Evolutionary conservation across 2,888 invertebrate genomes (phyloP), one percentile per base, ranked within the genome.

Genomic region (Alitta virens): DNA sequence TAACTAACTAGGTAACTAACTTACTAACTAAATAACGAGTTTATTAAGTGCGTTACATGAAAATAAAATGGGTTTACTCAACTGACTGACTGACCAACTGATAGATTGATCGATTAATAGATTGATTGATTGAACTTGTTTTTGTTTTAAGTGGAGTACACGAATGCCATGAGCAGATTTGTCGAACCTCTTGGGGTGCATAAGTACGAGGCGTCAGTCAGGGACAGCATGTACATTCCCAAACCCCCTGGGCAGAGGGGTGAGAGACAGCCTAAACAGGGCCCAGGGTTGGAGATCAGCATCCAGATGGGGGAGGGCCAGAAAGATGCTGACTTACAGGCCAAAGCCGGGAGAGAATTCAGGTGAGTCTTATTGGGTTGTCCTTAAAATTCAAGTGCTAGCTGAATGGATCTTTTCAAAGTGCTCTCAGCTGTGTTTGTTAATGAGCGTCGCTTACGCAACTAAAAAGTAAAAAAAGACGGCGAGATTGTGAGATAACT

Each of bases 211-310:
- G 21, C 56, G 23, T 40, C 60, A n/a, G 65, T 65, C 49, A 23
- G 24, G 23, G 65, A 67, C 43, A 59, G 51, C 21, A 46, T 67
- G 62, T 59, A 59, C 59, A 14, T 57, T 16, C 46, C 46, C n/a
- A 54, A 51, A 27, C 68, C 63, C 18, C 66, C 66, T 2, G 18
- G 49, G 9, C 33, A 33, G 33, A 33, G 12, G 33, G 33, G 33
- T 5, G 38, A 46, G 3, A 56, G 53, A 24, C 50, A 58, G 5
- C 53, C 63, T 26, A 62, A 65, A 40, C 68, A 68, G 64, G 63
- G 60, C n/a, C 62, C 63, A n/a, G 68, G 67, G 0, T 38, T 63
- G 42, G 68, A 67, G n/a, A 58, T 68, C 42, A 46, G 60, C 40
- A 55, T 63, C 3, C 38, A 53, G 16, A 42, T 68, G 21, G 68